Percentiles rank a stretch among this genome's conserved stretches.
phyloP scores from a whole-genome alignment of 1,140 invertebrate genomes.

The Micrasema longulum region DNA sequence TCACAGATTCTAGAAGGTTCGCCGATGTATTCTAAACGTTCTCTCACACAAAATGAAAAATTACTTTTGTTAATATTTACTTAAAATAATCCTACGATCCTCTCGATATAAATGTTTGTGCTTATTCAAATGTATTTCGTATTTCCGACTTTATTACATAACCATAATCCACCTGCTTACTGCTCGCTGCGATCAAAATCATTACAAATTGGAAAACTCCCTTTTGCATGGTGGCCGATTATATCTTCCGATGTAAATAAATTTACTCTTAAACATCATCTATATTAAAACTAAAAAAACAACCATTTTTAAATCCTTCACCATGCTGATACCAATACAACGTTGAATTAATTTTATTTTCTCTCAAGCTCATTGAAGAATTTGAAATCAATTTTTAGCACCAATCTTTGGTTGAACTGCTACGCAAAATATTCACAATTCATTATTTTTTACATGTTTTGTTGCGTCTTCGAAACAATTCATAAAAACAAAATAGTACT shows the following conservation, averaged over 20 bases:
- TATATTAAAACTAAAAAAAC: constrained; percentile 36
- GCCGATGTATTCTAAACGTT: constrained; percentile 21
- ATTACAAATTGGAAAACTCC: constrained; percentile 10
- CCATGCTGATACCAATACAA: constrained; percentile 17
- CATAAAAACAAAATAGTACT: too few relatives aligned
- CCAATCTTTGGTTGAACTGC: too few relatives aligned
- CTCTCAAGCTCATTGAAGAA: too few relatives aligned
- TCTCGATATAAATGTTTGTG: constrained; percentile 30
- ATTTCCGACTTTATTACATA: not conserved
- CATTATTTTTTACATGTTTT: too few relatives aligned
- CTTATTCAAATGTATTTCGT: constrained; percentile 23
- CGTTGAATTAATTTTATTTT: not conserved
- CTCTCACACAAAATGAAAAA: constrained; percentile 30
- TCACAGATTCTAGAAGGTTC: constrained; percentile 32
- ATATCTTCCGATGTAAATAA: constrained; percentile 16
- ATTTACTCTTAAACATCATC: constrained; percentile 11
- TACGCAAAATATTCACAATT: too few relatives aligned
- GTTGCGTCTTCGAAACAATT: too few relatives aligned
- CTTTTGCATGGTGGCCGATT: not conserved
- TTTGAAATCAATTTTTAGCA: too few relatives aligned
- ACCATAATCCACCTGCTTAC: not conserved
- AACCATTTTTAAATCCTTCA: constrained; percentile 11
- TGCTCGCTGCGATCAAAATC: not conserved
- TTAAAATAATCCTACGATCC: constrained; percentile 27
- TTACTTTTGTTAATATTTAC: constrained; percentile 27